Base-by-base conservation (phyloP, 2,113 vertebrate species). In the Gadus chalcogrammus region DNA sequence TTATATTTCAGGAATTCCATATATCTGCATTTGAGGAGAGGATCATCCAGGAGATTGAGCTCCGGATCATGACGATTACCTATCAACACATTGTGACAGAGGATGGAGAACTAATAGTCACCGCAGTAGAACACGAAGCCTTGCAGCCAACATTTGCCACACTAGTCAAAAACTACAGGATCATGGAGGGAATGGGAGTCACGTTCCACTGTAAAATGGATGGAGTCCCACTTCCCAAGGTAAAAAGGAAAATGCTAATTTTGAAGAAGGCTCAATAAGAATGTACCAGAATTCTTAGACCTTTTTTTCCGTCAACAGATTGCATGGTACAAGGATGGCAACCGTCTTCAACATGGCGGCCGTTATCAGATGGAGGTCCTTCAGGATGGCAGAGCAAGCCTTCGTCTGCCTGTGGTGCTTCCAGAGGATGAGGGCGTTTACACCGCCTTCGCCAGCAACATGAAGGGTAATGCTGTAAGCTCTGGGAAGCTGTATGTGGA, bases 401-500 rank as follows among this genome's bases (percentile, higher is more conserved):
- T 99, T 9, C 95, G 92, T 15, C 87, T 99, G 71, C 90, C 96
- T 61, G 92, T 94, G 72, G 92, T 97, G 72, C 88, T 94, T 62
- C 95, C 96, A 56, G 97, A 99, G 90, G 97, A 99, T 71, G 96
- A 99, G 83, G 97, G 97, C 13, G 94, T 99, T 82, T 99, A 99
- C 71, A 98, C 96, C 1, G 97, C 92, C 58, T 95, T 99, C 76
- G 93, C 94, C 60, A 88, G 93, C 81, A 99, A 99, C 70, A 86
- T 95, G 78, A 97, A 95, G 88, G 96, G 95, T 82, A 99, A 97
- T 75, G 89, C 94, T 6, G 95, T 99, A 80, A 97, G 96, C 84
- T 99, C 97, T 53, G 95, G 95, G 74, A 99, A 99, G 73, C 90
- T 99, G 42, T 99, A 97, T 0, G 90, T 99, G 28, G 97, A 99